phyloP scores from a whole-genome alignment of 2,888 invertebrate genomes.

The Tortricodes alternella region DNA sequence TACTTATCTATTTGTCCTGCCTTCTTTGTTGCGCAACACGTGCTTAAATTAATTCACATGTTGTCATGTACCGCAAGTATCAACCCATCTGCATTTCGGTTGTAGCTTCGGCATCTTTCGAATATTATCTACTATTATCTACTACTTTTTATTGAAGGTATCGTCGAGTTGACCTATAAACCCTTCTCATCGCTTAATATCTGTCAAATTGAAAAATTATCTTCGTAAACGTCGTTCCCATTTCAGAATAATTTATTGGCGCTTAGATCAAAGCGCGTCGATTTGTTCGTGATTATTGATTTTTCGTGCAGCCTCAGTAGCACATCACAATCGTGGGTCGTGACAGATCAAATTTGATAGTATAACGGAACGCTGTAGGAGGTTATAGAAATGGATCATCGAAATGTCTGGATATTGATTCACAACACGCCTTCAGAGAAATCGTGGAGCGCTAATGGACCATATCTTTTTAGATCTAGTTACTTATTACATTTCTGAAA shows the following conservation, averaged over 20 bases:
- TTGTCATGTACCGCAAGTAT: conserved; percentile 16
- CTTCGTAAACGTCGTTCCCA: conserved; percentile 13
- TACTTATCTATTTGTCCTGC: conserved; percentile 20
- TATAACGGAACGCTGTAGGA: conserved; percentile 47
- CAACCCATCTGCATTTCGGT: conserved; percentile 2
- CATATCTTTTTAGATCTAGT: background rate
- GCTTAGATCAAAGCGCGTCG: conserved; percentile 32
- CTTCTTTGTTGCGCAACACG: conserved; percentile 15
- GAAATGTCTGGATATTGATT: conserved; percentile 22
- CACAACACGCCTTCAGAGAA: conserved; percentile 11
- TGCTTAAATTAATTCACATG: conserved; percentile 12
- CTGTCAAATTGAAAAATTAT: conserved; percentile 4
- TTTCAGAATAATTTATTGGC: conserved; percentile 25
- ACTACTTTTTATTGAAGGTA: background rate
- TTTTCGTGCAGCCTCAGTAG: conserved; percentile 48
- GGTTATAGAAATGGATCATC: conserved; percentile 30
- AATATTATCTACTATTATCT: no score
- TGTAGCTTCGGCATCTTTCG: background rate
- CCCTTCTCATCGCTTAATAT: background rate
- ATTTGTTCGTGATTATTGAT: conserved; percentile 52
- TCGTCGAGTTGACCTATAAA: background rate
- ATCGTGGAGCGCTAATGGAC: conserved; percentile 4
- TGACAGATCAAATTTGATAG: conserved; percentile 49
- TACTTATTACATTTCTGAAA: conserved; percentile 6
- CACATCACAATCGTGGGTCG: conserved; percentile 49